phyloP scores from a whole-genome alignment of 2,797 vertebrate genomes.

The Halcyon badia region DNA sequence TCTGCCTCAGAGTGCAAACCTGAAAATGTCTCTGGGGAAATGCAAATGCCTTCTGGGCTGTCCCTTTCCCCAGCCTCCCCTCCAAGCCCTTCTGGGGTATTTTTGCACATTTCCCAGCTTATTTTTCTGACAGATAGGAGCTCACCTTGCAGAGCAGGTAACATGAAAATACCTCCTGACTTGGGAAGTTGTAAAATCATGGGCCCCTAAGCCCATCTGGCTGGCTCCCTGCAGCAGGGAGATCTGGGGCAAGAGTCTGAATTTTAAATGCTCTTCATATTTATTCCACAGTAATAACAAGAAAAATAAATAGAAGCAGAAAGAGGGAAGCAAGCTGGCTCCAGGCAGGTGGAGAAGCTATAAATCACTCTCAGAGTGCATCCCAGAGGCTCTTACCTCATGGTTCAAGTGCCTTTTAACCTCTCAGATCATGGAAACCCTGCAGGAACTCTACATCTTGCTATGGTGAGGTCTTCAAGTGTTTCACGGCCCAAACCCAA shows the following conservation, averaged over 20 bases:
- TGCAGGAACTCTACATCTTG: neutral
- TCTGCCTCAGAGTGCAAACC: neutral
- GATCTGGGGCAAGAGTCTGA: neutral
- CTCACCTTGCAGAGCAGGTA: neutral
- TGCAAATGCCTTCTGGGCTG: neutral
- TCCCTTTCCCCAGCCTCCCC: neutral
- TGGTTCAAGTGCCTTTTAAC: constrained; percentile 11
- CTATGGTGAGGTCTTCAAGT: neutral
- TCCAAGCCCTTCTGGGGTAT: neutral
- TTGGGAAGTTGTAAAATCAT: neutral
- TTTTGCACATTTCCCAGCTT: neutral
- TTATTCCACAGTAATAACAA: neutral
- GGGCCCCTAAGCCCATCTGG: rapidly evolving
- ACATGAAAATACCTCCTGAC: neutral
- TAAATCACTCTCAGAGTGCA: neutral
- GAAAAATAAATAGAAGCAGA: neutral
- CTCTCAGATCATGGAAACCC: neutral
- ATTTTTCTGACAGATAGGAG: neutral
- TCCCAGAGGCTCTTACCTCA: neutral
- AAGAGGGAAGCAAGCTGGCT: neutral
- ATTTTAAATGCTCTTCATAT: neutral
- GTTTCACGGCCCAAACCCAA: neutral
- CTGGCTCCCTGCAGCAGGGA: neutral
- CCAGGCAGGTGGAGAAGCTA: neutral
- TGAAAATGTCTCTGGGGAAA: neutral